These are phyloP conservation scores for Hyperoplus immaculatus DNA, from an alignment of 2,797 vertebrate genomes.

Conservation along the genomic window DNA sequence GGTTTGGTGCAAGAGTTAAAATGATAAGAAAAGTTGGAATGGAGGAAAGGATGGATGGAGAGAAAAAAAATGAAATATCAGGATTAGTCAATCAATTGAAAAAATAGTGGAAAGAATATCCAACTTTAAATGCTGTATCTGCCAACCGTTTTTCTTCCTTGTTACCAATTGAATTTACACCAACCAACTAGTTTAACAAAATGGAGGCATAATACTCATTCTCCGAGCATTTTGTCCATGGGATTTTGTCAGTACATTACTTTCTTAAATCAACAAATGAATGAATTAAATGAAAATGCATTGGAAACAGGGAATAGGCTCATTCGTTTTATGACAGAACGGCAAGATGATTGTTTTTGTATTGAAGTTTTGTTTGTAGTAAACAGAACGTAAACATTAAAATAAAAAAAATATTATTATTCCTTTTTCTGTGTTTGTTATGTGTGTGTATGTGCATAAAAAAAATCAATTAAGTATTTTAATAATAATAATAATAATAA, in stretches of 20 bases:
- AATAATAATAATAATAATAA: too few species aligned
- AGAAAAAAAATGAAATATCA: slow-evolving; percentile 64
- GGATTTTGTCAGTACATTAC: neutral
- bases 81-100: slow-evolving; percentile 47
- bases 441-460: too few species aligned
- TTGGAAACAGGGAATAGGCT: neutral
- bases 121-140: slow-evolving; percentile 12
- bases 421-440: too few species aligned
- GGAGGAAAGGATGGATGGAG: slow-evolving; percentile 66
- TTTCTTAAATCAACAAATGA: neutral
- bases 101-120: slow-evolving; percentile 17
- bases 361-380: neutral
- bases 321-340: neutral
- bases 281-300: neutral
- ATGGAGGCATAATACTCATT: neutral
- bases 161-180: slow-evolving; percentile 3
- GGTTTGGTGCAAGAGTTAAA: slow-evolving; percentile 58
- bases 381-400: slow-evolving; percentile 13
- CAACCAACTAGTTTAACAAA: neutral
- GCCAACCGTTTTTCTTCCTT: slow-evolving; percentile 1
- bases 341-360: neutral
- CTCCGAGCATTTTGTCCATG: neutral
- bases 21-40: slow-evolving; percentile 42
- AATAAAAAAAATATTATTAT: neutral
- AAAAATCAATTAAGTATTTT: too few species aligned